These are phyloP conservation scores for Pteronura brasiliensis DNA, from an alignment of 2,113 vertebrate genomes.

Conservation along the genomic window DNA sequence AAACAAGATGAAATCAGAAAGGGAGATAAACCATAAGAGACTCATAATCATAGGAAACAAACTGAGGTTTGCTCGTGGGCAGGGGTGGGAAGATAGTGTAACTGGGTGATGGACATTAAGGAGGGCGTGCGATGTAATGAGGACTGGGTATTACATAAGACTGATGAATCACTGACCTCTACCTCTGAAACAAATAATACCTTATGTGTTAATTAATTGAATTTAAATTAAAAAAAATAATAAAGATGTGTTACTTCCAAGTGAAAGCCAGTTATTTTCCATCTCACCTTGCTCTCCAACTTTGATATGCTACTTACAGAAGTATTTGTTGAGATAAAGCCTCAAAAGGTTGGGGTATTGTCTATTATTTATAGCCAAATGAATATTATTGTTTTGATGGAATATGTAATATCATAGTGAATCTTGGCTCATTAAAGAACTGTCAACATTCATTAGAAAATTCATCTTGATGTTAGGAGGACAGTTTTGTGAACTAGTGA, in stretches of 20 bases:
- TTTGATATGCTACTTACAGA: not conserved
- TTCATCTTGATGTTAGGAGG: not conserved
- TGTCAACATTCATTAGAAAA: not conserved
- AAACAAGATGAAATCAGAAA: too few species aligned
- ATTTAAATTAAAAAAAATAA: too few species aligned
- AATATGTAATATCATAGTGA: not conserved
- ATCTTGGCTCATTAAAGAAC: not conserved
- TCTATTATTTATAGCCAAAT: not conserved
- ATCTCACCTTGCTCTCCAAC: rapidly evolving
- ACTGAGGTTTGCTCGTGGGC: too few species aligned
- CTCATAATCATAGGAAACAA: too few species aligned
- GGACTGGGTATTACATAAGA: too few species aligned
- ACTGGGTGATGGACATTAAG: too few species aligned
- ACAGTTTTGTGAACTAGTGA: not conserved
- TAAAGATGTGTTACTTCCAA: not conserved
- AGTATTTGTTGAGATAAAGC: not conserved
- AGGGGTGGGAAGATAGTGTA: too few species aligned
- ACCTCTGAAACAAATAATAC: too few species aligned
- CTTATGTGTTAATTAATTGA: too few species aligned
- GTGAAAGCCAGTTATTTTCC: not conserved
- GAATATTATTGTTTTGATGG: not conserved
- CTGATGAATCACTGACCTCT: too few species aligned
- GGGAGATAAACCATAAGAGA: too few species aligned
- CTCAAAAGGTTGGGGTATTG: not conserved
- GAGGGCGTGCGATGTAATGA: too few species aligned